Percentiles rank a stretch among this genome's conserved stretches.
Conservation (phyloP, 1,140 invertebrate genomes). For the Hyphantria cunea region DNA sequence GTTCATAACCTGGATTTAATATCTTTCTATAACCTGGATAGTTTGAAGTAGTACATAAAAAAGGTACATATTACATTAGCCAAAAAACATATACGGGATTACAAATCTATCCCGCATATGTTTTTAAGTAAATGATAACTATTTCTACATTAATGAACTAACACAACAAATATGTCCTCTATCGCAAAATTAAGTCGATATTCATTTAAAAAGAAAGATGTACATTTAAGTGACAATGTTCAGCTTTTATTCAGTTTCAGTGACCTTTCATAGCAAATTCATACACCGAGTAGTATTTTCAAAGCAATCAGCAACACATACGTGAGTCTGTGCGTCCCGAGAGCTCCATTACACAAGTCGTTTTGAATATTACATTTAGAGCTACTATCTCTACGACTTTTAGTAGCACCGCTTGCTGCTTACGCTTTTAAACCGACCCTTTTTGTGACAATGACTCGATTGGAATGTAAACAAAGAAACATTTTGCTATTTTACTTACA, state of each 20-base stretch:
- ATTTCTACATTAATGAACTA: too few relatives aligned
- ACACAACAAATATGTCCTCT: neutral
- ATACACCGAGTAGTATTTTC: slow-evolving; percentile 54
- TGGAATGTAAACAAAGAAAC: neutral
- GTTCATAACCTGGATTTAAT: too few relatives aligned
- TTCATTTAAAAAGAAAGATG: slow-evolving; percentile 1
- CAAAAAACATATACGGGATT: too few relatives aligned
- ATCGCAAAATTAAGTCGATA: neutral
- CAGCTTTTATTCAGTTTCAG: slow-evolving; percentile 39
- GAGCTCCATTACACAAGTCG: slow-evolving; percentile 53
- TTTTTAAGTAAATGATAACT: too few relatives aligned
- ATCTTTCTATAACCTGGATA: too few relatives aligned
- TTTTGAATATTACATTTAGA: slow-evolving; percentile 75
- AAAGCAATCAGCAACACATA: slow-evolving; percentile 69
- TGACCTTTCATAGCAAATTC: slow-evolving; percentile 44
- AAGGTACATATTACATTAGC: too few relatives aligned
- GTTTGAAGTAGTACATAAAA: too few relatives aligned
- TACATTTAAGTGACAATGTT: neutral
- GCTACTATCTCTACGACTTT: slow-evolving; percentile 44
- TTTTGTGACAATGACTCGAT: slow-evolving; percentile 4
- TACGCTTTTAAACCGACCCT: slow-evolving; percentile 27
- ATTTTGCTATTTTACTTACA: too few relatives aligned
- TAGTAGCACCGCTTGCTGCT: slow-evolving; percentile 29
- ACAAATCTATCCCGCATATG: too few relatives aligned
- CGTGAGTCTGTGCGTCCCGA: slow-evolving; percentile 55